Evolutionary conservation across 1,140 invertebrate genomes (phyloP), one percentile per base, ranked within the genome.

Genomic region (Pseudomyrmex sp.): DNA sequence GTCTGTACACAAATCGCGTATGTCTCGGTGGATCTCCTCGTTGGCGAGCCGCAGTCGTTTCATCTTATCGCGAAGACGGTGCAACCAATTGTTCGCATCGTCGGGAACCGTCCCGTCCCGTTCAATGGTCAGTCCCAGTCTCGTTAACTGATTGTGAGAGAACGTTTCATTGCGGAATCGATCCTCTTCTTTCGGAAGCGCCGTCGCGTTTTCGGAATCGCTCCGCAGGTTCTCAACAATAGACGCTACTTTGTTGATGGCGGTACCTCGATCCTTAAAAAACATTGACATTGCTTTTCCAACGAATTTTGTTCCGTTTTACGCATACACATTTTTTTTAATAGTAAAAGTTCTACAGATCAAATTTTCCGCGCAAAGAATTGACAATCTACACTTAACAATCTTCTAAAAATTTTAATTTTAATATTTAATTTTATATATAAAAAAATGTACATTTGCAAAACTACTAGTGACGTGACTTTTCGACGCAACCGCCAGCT

Each of bases 91-190:
- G 44, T 89, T 87, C 35, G 90, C 50, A 84, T 91, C 85, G 68
- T 88, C 88, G 59, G 79, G 68, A 35, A 86, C 69, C 0, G 59
- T 89, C 12, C 65, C 46, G 62, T 93, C 90, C 9, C 90, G 88
- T 76, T 93, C 91, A 15, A 93, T 91, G 0, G 91, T 46, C 65
- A 93, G 80, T 5, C 91, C 91, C 69, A 93, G 87, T 86, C 92
- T 91, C 69, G 91, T 91, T 52, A 92, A 85, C 58, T 88, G 88
- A 84, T 93, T 91, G 68, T 92, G 92, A 50, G 87, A 77, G 7
- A 91, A 92, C n/a, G 68, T 89, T 9, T 68, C 82, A 10, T 84
- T 73, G 56, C 65, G 84, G 44, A 93, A 92, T 70, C 88, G 87
- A 84, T 93, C 91, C 66, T 92, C 89, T 63, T 92, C 88, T 0